Percentiles rank a stretch among this genome's conserved stretches.
phyloP scores from a whole-genome alignment of 2,888 invertebrate species.

The Caenorhabditis sp. region DNA sequence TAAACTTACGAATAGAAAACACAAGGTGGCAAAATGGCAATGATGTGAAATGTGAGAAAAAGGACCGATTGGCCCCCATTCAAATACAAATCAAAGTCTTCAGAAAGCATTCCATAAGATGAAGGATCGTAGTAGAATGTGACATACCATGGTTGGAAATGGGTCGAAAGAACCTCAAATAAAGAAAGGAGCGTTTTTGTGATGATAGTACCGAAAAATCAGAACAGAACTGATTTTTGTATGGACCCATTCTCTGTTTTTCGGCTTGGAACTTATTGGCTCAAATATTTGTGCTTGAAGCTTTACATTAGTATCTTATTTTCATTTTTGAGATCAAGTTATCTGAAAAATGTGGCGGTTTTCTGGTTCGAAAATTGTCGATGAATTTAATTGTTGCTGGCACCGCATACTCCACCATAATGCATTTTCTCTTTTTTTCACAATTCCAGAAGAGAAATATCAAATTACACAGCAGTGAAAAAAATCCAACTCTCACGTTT shows the following conservation, averaged over 20 bases:
- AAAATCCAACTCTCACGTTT: slow-evolving; percentile 1
- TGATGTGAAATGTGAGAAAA: slow-evolving; percentile 57
- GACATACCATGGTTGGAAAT: slow-evolving; percentile 69
- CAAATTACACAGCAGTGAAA: not conserved
- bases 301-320: too few species aligned
- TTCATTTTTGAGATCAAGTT: too few species aligned
- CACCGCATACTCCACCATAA: not conserved
- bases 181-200: too few species aligned
- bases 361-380: too few species aligned
- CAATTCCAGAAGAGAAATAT: not conserved
- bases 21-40: slow-evolving; percentile 63
- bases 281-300: too few species aligned
- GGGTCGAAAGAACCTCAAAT: slow-evolving; percentile 63
- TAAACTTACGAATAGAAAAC: slow-evolving; percentile 62
- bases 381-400: not conserved
- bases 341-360: too few species aligned
- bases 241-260: too few species aligned
- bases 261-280: too few species aligned
- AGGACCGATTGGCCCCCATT: slow-evolving; percentile 51
- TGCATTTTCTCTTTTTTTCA: not conserved
- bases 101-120: slow-evolving; percentile 67
- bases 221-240: too few species aligned
- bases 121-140: slow-evolving; percentile 68
- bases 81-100: slow-evolving; percentile 54
- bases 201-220: too few species aligned